Base-by-base conservation (phyloP, 2,797 vertebrate species). In the Tenualosa ilisha region DNA sequence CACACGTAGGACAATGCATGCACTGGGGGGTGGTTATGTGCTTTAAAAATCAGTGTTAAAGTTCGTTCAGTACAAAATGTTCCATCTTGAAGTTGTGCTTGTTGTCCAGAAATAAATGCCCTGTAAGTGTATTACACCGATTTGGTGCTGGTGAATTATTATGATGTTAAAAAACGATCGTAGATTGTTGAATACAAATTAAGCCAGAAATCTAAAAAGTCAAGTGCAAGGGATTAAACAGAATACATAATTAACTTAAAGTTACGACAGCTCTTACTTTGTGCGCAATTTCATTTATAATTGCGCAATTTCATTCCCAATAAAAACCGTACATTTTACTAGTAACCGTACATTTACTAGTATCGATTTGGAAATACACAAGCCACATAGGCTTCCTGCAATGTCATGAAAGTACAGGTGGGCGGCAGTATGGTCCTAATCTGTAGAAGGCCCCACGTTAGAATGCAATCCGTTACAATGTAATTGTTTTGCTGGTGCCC, bases 371-470 rank as follows among this genome's bases (percentile, higher is more conserved):
- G 31, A 26, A 37, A 31, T 72, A 31, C 65, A 75, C 31, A 40
- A 37, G 3, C 17, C 31, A 12, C 37, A 40, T 6, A 40, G 15
- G 40, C 22, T 46, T 75, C 72, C 6, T 79, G 72, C 40, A 22
- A 46, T 79, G 72, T 20, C 40, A 8, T 46, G 6, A 22, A 79
- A 22, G 72, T 46, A 37, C 72, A 79, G 40, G 37, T 22, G 72
- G 72, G 40, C 37, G 72, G 72, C 40, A 79, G 72, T 79, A 40
- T 79, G 72, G 72, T 46, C 72, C 40, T 40, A 79, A 79, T 43
- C 31, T 17, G 31, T 12, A 72, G 4, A 2, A 68, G 50, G 9
- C n/a, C 37, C 31, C 24, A 72, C 20, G 17, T 3, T 17, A 31
- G 31, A 31, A 31, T 13, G 17, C 40, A 40, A 79, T 22, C 54